Evolutionary conservation across 64 coral and sea anemone genomes (phyloP), one percentile per base, ranked within the genome.

Genomic region (Anthopleura sola): DNA sequence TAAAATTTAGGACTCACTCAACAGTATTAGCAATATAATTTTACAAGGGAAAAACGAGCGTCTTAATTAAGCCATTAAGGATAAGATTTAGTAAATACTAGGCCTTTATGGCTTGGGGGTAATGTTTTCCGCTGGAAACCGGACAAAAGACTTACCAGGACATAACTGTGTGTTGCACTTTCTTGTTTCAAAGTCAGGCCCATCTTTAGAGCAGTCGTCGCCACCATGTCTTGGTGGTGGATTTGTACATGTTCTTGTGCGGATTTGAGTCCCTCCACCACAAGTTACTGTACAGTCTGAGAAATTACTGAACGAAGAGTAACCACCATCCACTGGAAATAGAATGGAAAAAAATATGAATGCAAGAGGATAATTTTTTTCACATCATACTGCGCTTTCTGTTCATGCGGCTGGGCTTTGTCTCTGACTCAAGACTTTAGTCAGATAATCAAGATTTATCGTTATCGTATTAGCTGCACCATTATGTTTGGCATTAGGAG

Each of bases 221-320:
- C 94, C 94, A 49, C 90, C 90, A 53, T 92, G 84, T 21, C 82
- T 84, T 57, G 94, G 94, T 24, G 90, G 47, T 14, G 90, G 90
- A 40, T 95, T 95, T 11, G 94, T 95, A 28, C 94, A 95, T 4
- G 94, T 95, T 1, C 94, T 90, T 16, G 93, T 95, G 15, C 93
- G 85, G 19, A 92, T 86, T 78, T 95, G 93, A 31, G 90, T 85
- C 39, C 93, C 93, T 62, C 90, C 93, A 17, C 90, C 86, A 68
- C 93, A 95, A 0, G 93, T 95, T 38, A 88, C 90, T 34, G 93
- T 95, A 75, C 93, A 95, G 82, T 95, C 93, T 38, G 93, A 95
- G 86, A 90, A 95, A 9, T 92, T 92, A 40, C 78, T 95, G 68
- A 92, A 95, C 49, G 90, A 60, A 24, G 93, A 95, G 60, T 95